Base-by-base conservation (phyloP, 1,140 invertebrate genomes). In the Drosophila bifasciata region DNA sequence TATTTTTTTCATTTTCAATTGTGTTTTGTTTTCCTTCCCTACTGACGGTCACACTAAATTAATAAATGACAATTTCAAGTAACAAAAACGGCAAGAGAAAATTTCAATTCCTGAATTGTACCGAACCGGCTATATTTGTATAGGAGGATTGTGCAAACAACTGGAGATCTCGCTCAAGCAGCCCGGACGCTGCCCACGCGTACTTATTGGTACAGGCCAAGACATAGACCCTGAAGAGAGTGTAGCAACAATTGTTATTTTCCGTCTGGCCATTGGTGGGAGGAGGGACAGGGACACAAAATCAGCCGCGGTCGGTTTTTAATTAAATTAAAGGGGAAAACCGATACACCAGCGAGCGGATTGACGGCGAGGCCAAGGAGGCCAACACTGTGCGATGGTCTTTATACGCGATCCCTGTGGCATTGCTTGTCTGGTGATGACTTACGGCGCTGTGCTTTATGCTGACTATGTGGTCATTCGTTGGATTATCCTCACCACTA, bases 381-480 rank as follows among this genome's bases (percentile, higher is more conserved):
- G 8, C 15, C 46, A n/a, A n/a, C 41, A 51, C 58, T 32, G 28
- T 41, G 45, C 28, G 53, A 91, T 91, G 90, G 80, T 85, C 13
- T 94, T 95, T 72, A 93, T 97, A 51, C 93, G 93, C 71, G 97
- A 98, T 94, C 96, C 96, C 39, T 98, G 97, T 91, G 97, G 97
- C 69, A 95, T 98, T 79, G 94, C 96, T 66, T 98, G 97, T 91
- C 94, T 98, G 63, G 91, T 96, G 52, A 93, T 98, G 63, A 97
- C 96, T 11, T 98, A 98, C 90, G 80, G 94, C 21, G 96, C 96
- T 23, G 93, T 98, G 40, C 94, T 97, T 76, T 98, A 98, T 92
- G 97, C 97, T 4, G 97, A 98, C 92, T 98, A 98, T 93, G 97
- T 97, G 44, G 95, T 98, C 9, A 93, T 97, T 53, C 92, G 94